These are phyloP conservation scores for Ornithorhynchus anatinus DNA, from an alignment of 2,113 vertebrate species.

Conservation along the genomic window DNA sequence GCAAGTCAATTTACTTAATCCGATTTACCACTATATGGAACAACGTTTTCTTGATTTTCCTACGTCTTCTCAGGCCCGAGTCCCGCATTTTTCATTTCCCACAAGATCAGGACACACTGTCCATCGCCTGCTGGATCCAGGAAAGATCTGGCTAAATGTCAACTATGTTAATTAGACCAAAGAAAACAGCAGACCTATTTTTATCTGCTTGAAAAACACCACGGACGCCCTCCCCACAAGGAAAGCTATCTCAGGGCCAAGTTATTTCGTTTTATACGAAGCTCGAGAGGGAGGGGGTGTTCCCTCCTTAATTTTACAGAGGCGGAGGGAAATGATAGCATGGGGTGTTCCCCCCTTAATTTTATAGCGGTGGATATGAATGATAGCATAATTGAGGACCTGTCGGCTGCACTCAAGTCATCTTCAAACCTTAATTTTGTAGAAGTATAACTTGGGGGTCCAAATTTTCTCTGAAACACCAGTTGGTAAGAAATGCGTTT, in stretches of 20 bases:
- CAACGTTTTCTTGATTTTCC: constrained; percentile 59
- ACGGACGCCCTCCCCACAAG: constrained; percentile 45
- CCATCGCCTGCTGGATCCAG: constrained; percentile 63
- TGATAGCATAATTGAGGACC: constrained; percentile 13
- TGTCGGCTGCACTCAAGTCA: constrained; percentile 14
- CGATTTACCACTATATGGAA: constrained; percentile 55
- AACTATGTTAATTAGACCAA: constrained; percentile 70
- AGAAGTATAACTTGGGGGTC: constrained; percentile 24
- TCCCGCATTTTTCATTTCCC: constrained; percentile 66
- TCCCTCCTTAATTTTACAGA: constrained; percentile 1
- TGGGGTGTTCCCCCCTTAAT: neutral
- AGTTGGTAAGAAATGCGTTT: constrained; percentile 24
- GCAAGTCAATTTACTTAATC: constrained; percentile 59
- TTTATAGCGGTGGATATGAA: constrained; percentile 21
- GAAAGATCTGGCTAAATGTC: constrained; percentile 67
- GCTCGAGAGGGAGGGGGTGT: constrained; percentile 13
- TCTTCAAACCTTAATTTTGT: constrained; percentile 19
- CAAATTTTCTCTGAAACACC: constrained; percentile 1
- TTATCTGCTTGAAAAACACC: constrained; percentile 68
- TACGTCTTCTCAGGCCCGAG: constrained; percentile 64
- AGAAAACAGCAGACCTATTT: constrained; percentile 69
- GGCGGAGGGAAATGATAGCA: constrained; percentile 20
- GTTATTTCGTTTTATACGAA: constrained; percentile 45
- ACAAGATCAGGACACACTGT: constrained; percentile 72
- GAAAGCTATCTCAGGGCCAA: constrained; percentile 52